phyloP scores from a whole-genome alignment of 2,113 vertebrate genomes.

The Eidolon helvum region DNA sequence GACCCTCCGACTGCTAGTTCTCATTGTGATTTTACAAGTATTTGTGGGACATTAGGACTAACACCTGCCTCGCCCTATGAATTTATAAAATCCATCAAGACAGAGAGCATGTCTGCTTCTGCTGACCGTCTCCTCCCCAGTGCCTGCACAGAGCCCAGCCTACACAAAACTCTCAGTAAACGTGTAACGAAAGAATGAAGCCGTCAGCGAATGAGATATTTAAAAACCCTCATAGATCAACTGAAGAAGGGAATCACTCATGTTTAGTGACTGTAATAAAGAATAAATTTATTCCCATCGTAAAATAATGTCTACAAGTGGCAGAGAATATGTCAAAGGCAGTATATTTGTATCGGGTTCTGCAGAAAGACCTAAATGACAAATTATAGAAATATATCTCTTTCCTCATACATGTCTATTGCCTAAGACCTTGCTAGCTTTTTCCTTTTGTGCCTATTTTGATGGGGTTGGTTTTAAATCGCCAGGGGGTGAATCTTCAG shows the following conservation, averaged over 20 bases:
- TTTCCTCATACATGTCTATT: neutral
- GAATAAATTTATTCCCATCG: constrained; percentile 41
- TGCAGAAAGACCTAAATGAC: constrained; percentile 25
- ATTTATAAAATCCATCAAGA: neutral
- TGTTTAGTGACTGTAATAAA: constrained; percentile 20
- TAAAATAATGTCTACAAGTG: constrained; percentile 42
- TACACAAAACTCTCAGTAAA: constrained; percentile 10
- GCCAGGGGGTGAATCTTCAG: neutral
- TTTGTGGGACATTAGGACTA: neutral
- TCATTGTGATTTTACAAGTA: neutral
- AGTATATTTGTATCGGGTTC: constrained; percentile 31
- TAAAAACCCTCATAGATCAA: constrained; percentile 14
- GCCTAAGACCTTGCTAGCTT: neutral
- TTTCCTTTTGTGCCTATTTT: neutral
- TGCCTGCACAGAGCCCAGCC: neutral
- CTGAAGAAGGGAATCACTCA: constrained; percentile 38
- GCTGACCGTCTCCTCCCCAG: neutral
- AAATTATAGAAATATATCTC: constrained; percentile 27
- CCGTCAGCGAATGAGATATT: neutral
- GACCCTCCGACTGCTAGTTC: neutral
- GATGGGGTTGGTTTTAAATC: neutral
- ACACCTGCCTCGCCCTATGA: neutral
- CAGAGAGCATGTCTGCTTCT: neutral
- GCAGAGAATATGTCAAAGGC: constrained; percentile 18
- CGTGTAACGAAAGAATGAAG: neutral